phyloP scores from a whole-genome alignment of 1,140 invertebrate genomes.

The Triops longicaudatus region DNA sequence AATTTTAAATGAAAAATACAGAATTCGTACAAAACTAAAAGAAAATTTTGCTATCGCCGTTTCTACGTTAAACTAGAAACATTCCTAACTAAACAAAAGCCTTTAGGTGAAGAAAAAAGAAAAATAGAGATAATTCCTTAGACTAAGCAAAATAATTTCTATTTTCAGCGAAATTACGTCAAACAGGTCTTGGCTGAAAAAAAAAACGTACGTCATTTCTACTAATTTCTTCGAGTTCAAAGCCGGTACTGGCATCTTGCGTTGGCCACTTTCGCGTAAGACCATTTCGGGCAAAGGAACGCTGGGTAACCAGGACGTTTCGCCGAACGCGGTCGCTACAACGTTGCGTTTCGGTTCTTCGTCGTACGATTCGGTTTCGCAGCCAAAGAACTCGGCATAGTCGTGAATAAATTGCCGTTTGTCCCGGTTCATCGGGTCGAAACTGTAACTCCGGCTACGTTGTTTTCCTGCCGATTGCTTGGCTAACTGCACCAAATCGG shows the following conservation, averaged over 20 bases:
- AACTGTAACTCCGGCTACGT: conserved; percentile 75
- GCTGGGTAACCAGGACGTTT: conserved; percentile 76
- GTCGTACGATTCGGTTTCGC: conserved; percentile 83
- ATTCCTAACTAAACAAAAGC: too few species aligned
- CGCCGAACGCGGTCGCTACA: conserved; percentile 77
- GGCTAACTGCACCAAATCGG: conserved; percentile 74
- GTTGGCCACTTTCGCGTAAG: conserved; percentile 63
- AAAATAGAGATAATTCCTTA: too few species aligned
- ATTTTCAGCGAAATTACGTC: neutral
- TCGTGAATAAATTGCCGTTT: conserved; percentile 87
- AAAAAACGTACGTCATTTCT: neutral
- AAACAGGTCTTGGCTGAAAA: neutral
- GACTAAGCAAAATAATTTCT: neutral
- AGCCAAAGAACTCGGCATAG: conserved; percentile 87
- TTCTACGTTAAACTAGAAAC: too few species aligned
- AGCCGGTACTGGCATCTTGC: conserved; percentile 53
- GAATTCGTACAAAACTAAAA: too few species aligned
- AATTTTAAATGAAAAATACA: too few species aligned
- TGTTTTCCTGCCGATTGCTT: conserved; percentile 71
- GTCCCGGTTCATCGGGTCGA: conserved; percentile 84
- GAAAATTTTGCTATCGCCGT: too few species aligned
- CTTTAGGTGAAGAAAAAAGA: too few species aligned
- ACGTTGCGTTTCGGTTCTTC: conserved; percentile 89
- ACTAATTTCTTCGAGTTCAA: neutral
- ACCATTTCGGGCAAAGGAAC: conserved; percentile 70